These are phyloP conservation scores for Brenthis ino DNA, from an alignment of 2,888 invertebrate genomes.

Conservation along the genomic window DNA sequence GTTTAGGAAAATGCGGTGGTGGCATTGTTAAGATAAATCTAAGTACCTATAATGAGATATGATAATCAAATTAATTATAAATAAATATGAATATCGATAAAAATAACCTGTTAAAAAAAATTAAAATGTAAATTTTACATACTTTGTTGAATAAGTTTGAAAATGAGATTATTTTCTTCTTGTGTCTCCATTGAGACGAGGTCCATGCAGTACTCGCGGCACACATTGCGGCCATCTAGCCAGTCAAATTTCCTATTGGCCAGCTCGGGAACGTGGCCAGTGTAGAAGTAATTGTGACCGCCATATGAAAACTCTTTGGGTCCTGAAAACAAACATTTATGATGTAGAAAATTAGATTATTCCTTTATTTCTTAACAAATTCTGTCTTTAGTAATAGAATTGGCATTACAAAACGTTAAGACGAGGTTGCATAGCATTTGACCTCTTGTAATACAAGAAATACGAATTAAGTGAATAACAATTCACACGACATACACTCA, in stretches of 20 bases:
- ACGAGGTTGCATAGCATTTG: conserved; percentile 44
- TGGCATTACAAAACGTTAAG: conserved; percentile 34
- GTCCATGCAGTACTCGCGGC: conserved; percentile 97
- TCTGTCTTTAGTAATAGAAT: conserved; percentile 21
- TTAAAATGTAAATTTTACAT: conserved; percentile 50
- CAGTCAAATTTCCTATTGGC: conserved; percentile 93
- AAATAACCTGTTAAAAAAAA: too few relatives aligned
- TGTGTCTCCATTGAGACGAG: conserved; percentile 93
- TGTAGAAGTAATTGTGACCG: conserved; percentile 95
- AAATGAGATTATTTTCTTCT: conserved; percentile 94
- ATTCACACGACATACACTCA: conserved; percentile 43
- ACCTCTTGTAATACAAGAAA: conserved; percentile 48
- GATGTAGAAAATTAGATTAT: conserved; percentile 4
- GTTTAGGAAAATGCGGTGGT: too few relatives aligned
- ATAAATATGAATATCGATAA: too few relatives aligned
- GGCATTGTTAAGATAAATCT: too few relatives aligned
- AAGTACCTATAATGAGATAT: too few relatives aligned
- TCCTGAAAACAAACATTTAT: conserved; percentile 79
- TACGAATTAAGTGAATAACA: conserved; percentile 44
- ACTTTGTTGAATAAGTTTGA: conserved; percentile 93
- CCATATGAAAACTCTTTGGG: conserved; percentile 95
- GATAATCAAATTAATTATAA: too few relatives aligned
- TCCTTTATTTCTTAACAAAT: conserved; percentile 1
- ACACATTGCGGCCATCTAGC: conserved; percentile 94
- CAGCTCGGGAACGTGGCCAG: conserved; percentile 89